A percentile compares a stretch with the other conserved stretches of the same genome.
Conservation (phyloP, 1,140 invertebrate species). For the Cydia pomonella region DNA sequence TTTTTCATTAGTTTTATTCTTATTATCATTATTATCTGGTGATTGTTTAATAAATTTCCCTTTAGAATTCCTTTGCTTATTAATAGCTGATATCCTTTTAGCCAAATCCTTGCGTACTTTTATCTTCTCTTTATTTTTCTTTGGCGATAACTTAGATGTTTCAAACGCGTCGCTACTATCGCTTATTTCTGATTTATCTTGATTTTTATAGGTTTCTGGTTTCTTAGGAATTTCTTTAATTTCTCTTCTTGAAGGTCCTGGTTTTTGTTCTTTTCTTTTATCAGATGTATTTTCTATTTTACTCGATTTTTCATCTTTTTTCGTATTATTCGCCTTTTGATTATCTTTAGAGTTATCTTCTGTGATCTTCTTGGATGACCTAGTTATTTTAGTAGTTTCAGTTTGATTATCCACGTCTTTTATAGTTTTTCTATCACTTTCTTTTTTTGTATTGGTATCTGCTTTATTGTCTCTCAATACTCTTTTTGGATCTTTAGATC, state of each 20-base stretch:
- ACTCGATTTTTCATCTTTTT: neutral
- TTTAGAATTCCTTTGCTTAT: neutral
- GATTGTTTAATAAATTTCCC: neutral
- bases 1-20: neutral
- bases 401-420: too few species aligned
- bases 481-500: neutral
- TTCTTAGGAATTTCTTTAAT: neutral
- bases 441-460: neutral
- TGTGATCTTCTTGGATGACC: neutral
- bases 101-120: neutral
- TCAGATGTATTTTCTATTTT: neutral
- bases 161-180: conserved; percentile 8
- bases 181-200: neutral
- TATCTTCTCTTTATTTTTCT: neutral
- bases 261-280: neutral
- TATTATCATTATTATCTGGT: neutral
- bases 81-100: neutral
- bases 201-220: neutral
- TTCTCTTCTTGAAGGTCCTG: neutral
- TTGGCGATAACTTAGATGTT: too few species aligned
- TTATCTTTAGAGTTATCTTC: neutral
- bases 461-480: neutral
- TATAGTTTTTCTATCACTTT: neutral
- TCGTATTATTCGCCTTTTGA: neutral
- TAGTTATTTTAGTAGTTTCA: neutral